Conservation (phyloP, 2,113 vertebrate genomes). For the Urocolius indicus region DNA sequence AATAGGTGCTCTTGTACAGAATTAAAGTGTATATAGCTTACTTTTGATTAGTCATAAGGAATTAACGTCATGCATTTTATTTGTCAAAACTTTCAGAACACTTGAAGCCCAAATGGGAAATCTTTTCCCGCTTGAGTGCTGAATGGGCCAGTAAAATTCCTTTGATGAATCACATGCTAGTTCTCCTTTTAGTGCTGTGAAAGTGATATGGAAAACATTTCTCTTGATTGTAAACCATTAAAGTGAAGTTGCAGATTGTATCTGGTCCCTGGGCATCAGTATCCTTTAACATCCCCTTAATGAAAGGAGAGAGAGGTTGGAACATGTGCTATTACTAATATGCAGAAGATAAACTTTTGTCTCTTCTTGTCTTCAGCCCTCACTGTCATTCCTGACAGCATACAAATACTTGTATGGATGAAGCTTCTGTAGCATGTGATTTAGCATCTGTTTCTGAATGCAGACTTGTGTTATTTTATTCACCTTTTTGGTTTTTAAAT, state of each 20-base stretch:
- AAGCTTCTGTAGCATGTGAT: not conserved
- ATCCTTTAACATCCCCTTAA: not conserved
- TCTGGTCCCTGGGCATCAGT: not conserved
- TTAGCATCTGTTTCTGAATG: not conserved
- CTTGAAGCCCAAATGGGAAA: not conserved
- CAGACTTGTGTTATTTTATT: not conserved
- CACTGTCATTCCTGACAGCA: not conserved
- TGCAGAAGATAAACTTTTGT: not conserved
- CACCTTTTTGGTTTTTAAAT: not conserved
- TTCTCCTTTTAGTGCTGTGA: not conserved
- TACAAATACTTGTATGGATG: not conserved
- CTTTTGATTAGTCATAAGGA: slow-evolving; percentile 11
- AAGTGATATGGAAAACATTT: not conserved
- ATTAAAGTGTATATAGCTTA: not conserved
- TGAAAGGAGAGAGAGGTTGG: not conserved
- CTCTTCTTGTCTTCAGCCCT: not conserved
- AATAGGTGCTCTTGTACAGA: not conserved
- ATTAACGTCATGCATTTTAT: not conserved
- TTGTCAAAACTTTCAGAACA: slow-evolving; percentile 8
- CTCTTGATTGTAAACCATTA: not conserved
- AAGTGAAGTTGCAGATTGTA: not conserved
- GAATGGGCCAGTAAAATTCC: not conserved
- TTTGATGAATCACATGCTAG: not conserved
- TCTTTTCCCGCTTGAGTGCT: not conserved
- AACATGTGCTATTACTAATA: not conserved